These are phyloP conservation scores for Drosophila siamana DNA, from an alignment of 2,888 invertebrate species.

Conservation along the genomic window DNA sequence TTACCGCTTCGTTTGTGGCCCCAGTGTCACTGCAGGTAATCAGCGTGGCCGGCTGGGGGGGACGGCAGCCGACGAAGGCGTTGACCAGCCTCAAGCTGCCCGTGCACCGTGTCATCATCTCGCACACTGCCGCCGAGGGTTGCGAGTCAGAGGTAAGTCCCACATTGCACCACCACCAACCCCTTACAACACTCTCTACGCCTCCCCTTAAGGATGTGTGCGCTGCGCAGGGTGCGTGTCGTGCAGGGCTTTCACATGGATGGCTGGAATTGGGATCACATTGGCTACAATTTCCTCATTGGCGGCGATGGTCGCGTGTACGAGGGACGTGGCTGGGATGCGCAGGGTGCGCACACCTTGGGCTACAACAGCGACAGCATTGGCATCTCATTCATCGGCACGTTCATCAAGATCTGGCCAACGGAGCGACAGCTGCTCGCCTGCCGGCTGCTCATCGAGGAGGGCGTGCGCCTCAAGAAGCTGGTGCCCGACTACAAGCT, in stretches of 20 bases:
- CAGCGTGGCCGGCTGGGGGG: conserved; percentile 88
- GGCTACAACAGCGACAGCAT: conserved; percentile 89
- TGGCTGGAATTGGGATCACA: conserved; percentile 88
- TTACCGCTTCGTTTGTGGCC: conserved; percentile 28
- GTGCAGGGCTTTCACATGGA: conserved; percentile 90
- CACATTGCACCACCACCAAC: background rate
- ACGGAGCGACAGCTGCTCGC: conserved; percentile 87
- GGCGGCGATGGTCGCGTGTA: conserved; percentile 92
- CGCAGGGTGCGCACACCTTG: conserved; percentile 90
- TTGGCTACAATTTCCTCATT: conserved; percentile 92
- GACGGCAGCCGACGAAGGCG: conserved; percentile 87
- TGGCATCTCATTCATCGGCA: conserved; percentile 91
- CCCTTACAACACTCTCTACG: background rate
- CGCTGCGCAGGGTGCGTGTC: conserved; percentile 84
- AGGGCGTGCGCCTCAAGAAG: conserved; percentile 88
- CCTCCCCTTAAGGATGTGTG: conserved; percentile 86
- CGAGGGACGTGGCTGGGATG: conserved; percentile 91
- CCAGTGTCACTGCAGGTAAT: conserved; percentile 86
- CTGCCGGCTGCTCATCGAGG: conserved; percentile 87
- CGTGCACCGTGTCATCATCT: conserved; percentile 87
- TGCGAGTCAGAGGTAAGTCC: conserved; percentile 87
- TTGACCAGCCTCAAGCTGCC: conserved; percentile 86
- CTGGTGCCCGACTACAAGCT: conserved; percentile 88
- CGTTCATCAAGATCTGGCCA: conserved; percentile 87
- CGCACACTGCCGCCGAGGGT: conserved; percentile 89